phyloP scores from a whole-genome alignment of 2,113 vertebrate species.

The Astur gentilis region DNA sequence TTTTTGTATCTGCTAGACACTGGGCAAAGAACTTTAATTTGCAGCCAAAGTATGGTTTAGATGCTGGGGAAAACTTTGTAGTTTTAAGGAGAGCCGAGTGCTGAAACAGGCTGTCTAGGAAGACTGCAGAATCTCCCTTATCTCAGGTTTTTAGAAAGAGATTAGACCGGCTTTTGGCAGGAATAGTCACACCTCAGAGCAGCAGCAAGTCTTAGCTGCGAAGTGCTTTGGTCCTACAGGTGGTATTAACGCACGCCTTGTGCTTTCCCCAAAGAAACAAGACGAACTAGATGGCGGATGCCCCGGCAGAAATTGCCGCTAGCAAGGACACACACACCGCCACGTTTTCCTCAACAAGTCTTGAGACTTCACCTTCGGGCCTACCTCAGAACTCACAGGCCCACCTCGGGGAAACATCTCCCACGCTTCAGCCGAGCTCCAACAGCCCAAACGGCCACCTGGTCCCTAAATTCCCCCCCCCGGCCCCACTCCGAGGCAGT shows the following conservation, averaged over 20 bases:
- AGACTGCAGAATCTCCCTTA: background rate
- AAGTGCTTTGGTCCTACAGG: background rate
- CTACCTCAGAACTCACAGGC: background rate
- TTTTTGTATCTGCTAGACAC: background rate
- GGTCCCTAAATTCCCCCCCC: rapidly evolving
- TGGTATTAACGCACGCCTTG: background rate
- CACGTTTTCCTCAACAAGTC: background rate
- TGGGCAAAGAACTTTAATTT: background rate
- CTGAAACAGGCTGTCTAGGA: background rate
- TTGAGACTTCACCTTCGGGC: background rate
- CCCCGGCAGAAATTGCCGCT: background rate
- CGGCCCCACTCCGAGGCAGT: rapidly evolving
- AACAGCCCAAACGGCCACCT: rapidly evolving
- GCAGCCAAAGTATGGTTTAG: background rate
- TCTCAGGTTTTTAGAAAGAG: background rate
- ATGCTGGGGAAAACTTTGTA: background rate
- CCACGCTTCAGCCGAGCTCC: rapidly evolving
- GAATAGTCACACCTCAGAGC: background rate
- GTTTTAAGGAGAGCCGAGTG: background rate
- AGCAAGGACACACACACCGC: rapidly evolving
- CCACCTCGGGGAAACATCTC: background rate
- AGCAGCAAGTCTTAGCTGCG: background rate
- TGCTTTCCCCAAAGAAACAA: background rate
- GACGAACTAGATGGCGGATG: rapidly evolving
- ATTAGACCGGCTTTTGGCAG: background rate